Conservation (phyloP, 2,888 invertebrate species). For the Torymus auratus region DNA sequence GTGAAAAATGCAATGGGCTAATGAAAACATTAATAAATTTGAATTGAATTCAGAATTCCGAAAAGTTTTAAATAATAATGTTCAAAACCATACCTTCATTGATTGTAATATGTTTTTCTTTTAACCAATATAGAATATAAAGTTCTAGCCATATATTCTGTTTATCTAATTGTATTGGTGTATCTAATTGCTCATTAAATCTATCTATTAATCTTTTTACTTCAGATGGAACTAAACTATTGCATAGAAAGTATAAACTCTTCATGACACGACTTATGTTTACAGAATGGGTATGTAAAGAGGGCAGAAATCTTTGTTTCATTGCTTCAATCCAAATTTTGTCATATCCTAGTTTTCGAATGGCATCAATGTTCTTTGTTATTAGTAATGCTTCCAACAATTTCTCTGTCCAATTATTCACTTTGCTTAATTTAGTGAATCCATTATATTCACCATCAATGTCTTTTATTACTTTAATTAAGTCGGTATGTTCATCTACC, state of each 20-base stretch:
- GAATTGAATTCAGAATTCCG: too few species aligned
- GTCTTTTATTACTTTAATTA: constrained; percentile 9
- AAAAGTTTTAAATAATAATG: too few species aligned
- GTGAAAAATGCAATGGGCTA: too few species aligned
- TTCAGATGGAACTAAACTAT: constrained; percentile 6
- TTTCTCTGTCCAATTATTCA: constrained; percentile 37
- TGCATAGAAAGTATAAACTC: constrained; percentile 54
- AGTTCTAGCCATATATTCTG: constrained; percentile 21
- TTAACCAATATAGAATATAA: constrained; percentile 48
- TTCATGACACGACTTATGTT: constrained; percentile 49
- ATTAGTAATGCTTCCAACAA: constrained; percentile 43
- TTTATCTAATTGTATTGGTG: not conserved
- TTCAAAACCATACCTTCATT: constrained; percentile 21
- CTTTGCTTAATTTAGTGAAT: not conserved
- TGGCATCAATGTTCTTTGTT: constrained; percentile 16
- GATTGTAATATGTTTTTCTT: constrained; percentile 39
- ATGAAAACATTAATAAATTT: too few species aligned
- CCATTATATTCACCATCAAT: not conserved
- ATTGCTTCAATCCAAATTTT: constrained; percentile 16
- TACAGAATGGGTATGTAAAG: constrained; percentile 26
- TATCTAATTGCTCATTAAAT: constrained; percentile 19
- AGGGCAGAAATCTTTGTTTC: not conserved
- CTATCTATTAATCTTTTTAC: constrained; percentile 25
- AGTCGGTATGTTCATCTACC: constrained; percentile 23
- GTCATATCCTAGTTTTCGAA: constrained; percentile 44